phyloP scores from a whole-genome alignment of 2,888 invertebrate species.

The Amiota mariae region DNA sequence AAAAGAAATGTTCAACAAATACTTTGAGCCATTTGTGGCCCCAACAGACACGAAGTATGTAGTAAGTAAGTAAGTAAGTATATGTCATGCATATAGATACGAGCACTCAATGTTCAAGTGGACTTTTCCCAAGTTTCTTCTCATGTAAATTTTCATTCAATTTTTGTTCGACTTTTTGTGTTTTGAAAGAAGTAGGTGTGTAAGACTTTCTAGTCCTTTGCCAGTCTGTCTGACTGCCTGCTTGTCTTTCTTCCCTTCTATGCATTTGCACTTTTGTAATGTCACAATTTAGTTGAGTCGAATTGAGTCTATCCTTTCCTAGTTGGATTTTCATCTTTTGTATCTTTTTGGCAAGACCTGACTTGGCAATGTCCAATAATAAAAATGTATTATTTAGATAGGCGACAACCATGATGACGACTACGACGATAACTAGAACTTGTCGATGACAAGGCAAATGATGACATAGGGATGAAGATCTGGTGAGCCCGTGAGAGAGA shows the following conservation, averaged over 20 bases:
- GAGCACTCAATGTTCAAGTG: slow-evolving; percentile 5
- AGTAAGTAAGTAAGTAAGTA: background rate
- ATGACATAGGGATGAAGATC: background rate
- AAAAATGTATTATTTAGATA: slow-evolving; percentile 25
- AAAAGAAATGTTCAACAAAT: slow-evolving; percentile 22
- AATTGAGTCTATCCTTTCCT: background rate
- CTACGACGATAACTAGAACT: background rate
- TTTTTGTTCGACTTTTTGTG: background rate
- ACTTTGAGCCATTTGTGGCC: slow-evolving; percentile 30
- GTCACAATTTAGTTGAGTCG: slow-evolving; percentile 20
- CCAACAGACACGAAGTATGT: slow-evolving; percentile 14
- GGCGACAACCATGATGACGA: too few species aligned
- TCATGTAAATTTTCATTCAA: slow-evolving; percentile 20
- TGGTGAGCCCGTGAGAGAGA: too few species aligned
- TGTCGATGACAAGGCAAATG: background rate
- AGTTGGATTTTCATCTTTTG: background rate
- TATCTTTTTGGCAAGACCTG: background rate
- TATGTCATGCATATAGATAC: background rate
- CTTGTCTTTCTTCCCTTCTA: background rate
- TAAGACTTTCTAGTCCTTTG: background rate
- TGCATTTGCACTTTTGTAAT: slow-evolving; percentile 12
- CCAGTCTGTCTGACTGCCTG: background rate
- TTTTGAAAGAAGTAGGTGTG: slow-evolving; percentile 2
- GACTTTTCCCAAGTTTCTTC: background rate
- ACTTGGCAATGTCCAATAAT: slow-evolving; percentile 24